Base-by-base conservation (phyloP, 2,797 vertebrate species). In the Knipowitschia caucasica region DNA sequence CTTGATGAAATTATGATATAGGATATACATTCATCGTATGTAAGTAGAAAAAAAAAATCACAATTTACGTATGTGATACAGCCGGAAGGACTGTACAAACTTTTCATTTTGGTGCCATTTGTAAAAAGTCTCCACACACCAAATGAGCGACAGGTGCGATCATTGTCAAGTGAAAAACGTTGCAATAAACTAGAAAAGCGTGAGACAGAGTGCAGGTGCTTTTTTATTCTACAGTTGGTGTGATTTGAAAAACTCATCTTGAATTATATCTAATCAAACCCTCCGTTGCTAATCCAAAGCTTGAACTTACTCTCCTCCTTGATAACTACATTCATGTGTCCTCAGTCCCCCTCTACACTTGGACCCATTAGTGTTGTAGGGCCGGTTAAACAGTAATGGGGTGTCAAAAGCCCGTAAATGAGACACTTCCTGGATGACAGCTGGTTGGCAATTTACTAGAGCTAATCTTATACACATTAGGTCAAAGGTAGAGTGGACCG, bases 381-480 rank as follows among this genome's bases (percentile, higher is more conserved):
- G 42, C 55, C 59, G 61, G 79, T 83, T 79, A 86, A 85, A 83
- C 38, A 80, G 77, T 77, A 75, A 70, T 57, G 63, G 57, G 54
- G 45, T 59, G 65, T 71, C 54, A 53, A 59, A 57, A 61, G 39
- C 78, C 66, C 53, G 67, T 75, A 59, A 84, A 77, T 73, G 59
- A 84, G 64, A 80, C 39, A 69, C 76, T 80, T 82, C 64, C 64
- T 56, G 54, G 43, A 60, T 39, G 62, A 76, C 71, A 51, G 75
- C 35, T 77, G 82, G 83, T 85, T 85, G 74, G 64, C 57, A 57
- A 79, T 89, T 87, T 50, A 88, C 86, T 71, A 59, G 60, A 74
- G 70, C 79, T 83, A 82, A 83, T 80, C 74, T 55, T 67, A 71
- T 61, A 84, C 80, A 65, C 77, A 81, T 79, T 68, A 71, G 82